Percentiles rank a stretch among this genome's conserved stretches.
Evolutionary conservation across 1,140 invertebrate genomes (phyloP).

Genomic region (Bombus polaris): DNA sequence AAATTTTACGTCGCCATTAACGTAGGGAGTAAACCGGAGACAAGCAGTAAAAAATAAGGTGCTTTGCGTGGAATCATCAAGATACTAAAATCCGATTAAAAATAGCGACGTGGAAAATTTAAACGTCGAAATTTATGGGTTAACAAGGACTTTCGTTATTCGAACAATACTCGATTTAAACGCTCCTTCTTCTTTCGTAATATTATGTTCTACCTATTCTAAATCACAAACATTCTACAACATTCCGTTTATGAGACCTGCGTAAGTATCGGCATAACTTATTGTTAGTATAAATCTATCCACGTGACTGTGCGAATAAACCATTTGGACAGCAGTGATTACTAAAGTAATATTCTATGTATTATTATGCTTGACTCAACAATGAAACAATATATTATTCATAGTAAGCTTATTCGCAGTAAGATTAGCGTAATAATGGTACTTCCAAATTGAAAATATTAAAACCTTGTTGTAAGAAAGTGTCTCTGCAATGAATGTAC

Average conservation of each 20-base stretch:
- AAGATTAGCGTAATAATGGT: not conserved
- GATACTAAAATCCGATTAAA: not conserved
- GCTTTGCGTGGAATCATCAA: not conserved
- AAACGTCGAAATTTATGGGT: not conserved
- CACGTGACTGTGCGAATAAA: not conserved
- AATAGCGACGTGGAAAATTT: not conserved
- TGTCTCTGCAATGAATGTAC: not conserved
- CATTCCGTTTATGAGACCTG: not conserved
- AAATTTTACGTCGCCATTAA: not conserved
- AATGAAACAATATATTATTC: conserved; percentile 3
- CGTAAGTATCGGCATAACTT: not conserved
- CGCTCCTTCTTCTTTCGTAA: no score
- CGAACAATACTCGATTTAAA: not conserved
- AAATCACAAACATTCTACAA: not conserved
- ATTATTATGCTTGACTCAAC: not conserved
- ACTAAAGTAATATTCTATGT: not conserved
- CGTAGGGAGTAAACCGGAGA: not conserved
- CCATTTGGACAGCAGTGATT: not conserved
- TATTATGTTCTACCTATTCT: no score
- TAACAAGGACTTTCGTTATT: not conserved
- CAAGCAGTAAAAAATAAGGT: not conserved
- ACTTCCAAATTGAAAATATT: not conserved
- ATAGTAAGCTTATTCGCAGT: not conserved
- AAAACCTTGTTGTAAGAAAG: no score
- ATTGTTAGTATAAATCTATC: conserved; percentile 4